Evolutionary conservation across 2,113 vertebrate genomes (phyloP), one percentile per base, ranked within the genome.

Genomic region (Dissostichus mawsoni): DNA sequence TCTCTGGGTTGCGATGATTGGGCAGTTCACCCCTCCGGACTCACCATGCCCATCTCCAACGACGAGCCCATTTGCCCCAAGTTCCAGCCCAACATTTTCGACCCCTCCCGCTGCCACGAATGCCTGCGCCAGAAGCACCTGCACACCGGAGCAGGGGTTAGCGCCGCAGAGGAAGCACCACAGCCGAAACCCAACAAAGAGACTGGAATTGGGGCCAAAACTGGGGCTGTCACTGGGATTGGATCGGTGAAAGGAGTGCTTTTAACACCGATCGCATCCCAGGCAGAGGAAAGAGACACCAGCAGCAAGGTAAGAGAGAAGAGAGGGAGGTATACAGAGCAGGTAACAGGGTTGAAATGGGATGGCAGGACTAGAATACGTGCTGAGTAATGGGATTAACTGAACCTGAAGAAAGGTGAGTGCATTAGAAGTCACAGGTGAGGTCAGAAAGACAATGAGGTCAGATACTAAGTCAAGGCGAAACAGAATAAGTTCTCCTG

Each of bases 1-100:
- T 65, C 66, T 13, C 47, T 11, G 6, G 83, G 81, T 78, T 87
- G 85, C 67, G 6, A 91, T 91, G 90, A 92, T 47, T 8, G 47
- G 50, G 73, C 67, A 55, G 67, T 76, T 74, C 50, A 33, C 76
- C 0, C 66, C 44, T 81, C 76, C 17, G 20, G 84, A 85, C 88
- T 87, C 90, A 90, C 29, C 73, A 97, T 97, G 96, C 87, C 94
- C 69, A 64, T 87, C 67, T 82, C 86, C 8, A 51, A 83, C 45
- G 92, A 94, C 17, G 92, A 95, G 1, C 80, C 78, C 47, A 80
- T 93, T 17, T 96, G 96, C 72, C 91, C 94, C 80, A 91, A 93
- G 88, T 97, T 95, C 70, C 94, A 97, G 93, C 95, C 95, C 87
- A 96, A 95, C 81, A 63, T 96, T 88, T 96, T 97, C 81, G 94